Percentiles rank a stretch among this genome's conserved stretches.
phyloP scores from a whole-genome alignment of 1,140 invertebrate genomes.

The Drosophila pseudoananassae region DNA sequence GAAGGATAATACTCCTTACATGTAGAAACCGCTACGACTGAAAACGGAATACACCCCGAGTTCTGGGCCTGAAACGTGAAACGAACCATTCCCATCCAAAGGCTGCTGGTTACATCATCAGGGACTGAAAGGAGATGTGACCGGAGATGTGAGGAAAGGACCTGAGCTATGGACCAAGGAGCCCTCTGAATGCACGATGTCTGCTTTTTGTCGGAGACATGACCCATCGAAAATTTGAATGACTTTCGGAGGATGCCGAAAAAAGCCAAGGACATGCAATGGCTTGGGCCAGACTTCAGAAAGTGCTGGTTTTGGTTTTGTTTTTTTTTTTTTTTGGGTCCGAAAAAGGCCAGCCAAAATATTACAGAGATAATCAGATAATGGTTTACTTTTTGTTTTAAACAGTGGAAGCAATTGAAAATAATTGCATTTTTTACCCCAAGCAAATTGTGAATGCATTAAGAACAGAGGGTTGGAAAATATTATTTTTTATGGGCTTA shows the following conservation, averaged over 20 bases:
- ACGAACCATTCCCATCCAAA: constrained; percentile 27
- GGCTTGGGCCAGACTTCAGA: neutral
- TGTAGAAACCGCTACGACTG: neutral
- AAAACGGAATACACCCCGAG: constrained; percentile 33
- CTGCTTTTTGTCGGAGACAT: constrained; percentile 3
- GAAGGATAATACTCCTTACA: neutral
- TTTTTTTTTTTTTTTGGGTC: neutral
- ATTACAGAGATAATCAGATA: constrained; percentile 20
- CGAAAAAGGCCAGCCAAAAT: neutral
- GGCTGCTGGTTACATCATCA: constrained; percentile 57
- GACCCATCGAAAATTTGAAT: constrained; percentile 4
- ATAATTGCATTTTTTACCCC: neutral
- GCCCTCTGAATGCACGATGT: neutral
- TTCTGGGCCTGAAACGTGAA: constrained; percentile 20
- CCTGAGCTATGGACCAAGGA: neutral
- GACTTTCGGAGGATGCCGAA: neutral
- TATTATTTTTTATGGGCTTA: too few relatives aligned
- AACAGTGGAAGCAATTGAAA: constrained; percentile 1
- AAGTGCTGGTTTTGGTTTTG: neutral
- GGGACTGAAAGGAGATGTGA: constrained; percentile 6
- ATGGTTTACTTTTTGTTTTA: neutral
- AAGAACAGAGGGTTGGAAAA: neutral
- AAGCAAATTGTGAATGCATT: neutral
- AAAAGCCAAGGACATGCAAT: neutral
- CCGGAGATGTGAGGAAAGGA: neutral